A percentile compares a stretch with the other conserved stretches of the same genome.
phyloP scores from a whole-genome alignment of 1,140 invertebrate genomes.

The Episyrphus balteatus region DNA sequence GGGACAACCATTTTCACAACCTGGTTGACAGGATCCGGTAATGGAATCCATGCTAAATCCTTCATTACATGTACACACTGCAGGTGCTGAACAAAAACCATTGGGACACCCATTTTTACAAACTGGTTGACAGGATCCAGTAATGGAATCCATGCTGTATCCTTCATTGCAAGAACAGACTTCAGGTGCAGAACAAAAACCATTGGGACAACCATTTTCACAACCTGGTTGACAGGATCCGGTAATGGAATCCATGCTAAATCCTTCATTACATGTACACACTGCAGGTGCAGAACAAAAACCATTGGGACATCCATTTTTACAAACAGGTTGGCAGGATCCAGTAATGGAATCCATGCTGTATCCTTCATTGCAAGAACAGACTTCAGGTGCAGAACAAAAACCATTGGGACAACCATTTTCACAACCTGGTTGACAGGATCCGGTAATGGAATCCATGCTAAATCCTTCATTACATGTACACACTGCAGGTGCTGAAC shows the following conservation, averaged over 20 bases:
- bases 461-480: no score
- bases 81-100: constrained; percentile 37
- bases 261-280: constrained; percentile 33
- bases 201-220: no score
- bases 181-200: constrained; percentile 14
- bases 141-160: constrained; percentile 16
- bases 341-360: constrained; percentile 2
- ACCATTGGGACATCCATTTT: constrained; percentile 18
- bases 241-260: constrained; percentile 14
- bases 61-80: constrained; percentile 28
- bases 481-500: constrained; percentile 33
- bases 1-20: constrained; percentile 20
- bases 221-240: constrained; percentile 23
- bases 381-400: no score
- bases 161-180: constrained; percentile 20
- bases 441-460: no score
- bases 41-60: constrained; percentile 10
- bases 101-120: constrained; percentile 31
- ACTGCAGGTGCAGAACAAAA: constrained; percentile 38
- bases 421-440: no score
- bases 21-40: constrained; percentile 23
- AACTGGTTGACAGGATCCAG: constrained; percentile 15
- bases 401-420: no score
- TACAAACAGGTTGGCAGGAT: constrained; percentile 36
- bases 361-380: constrained; percentile 30